Evolutionary conservation across 1,140 invertebrate genomes (phyloP), one percentile per base, ranked within the genome.

Genomic region (Pemphigus obesinymphae): DNA sequence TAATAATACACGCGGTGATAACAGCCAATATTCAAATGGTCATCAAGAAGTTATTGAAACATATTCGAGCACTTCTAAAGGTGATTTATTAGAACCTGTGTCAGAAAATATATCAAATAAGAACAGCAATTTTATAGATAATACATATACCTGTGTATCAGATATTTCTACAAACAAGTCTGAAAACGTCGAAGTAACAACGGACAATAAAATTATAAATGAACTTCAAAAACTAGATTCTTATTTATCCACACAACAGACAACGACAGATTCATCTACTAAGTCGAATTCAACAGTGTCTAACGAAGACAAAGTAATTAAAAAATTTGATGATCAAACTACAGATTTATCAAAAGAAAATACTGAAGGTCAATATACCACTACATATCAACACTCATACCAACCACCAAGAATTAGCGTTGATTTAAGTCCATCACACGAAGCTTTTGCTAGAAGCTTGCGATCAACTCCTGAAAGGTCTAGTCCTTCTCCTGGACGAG

Each of bases 391-490:
- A 84, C 87, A 86, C 48, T 89, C 90, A 82, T 91, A 88, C 83
- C 87, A 87, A 20, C 90, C 89, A 80, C 76, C 76, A 17, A 89
- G 89, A 83, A 90, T 92, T 48, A 83, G 78, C 20, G 88, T 89
- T 72, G 89, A 91, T 83, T 88, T 90, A 76, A 92, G 91, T 85
- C 90, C 92, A 10, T 90, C 91, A 29, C 92, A 93, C 85, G 89
- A 92, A 83, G 91, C 91, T 6, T 93, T 92, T 87, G 92, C 91
- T 3, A 90, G 90, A 81, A 91, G 91, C 43, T 86, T 93, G 48
- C 88, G 92, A 68, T 88, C 90, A 7, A 86, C 83, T 78, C 89
- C 90, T 15, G 87, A 89, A 70, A 86, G 88, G 84, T 82, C 87
- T 84, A 75, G 87, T 87, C 84, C 88, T 31, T 88, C 89, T 58